These are phyloP conservation scores for Pontoporia blainvillei DNA, from an alignment of 2,113 vertebrate species.

Conservation along the genomic window DNA sequence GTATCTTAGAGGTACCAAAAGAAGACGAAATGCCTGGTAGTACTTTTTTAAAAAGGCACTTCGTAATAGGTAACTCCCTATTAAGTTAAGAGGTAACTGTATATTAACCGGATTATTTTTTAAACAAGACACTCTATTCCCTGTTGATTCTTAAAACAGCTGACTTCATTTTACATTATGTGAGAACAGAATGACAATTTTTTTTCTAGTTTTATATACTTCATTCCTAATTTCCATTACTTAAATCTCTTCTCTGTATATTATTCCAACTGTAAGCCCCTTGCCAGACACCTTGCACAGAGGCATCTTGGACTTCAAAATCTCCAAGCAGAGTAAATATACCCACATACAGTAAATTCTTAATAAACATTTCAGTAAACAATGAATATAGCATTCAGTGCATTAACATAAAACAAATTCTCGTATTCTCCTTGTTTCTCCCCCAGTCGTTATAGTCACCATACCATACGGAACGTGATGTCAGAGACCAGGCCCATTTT, in stretches of 20 bases:
- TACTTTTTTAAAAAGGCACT: not conserved
- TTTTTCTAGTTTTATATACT: not conserved
- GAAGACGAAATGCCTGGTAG: not conserved
- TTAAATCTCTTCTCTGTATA: not conserved
- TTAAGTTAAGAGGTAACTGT: not conserved
- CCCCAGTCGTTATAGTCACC: not conserved
- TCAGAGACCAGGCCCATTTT: not conserved
- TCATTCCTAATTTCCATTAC: not conserved
- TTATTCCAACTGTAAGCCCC: not conserved
- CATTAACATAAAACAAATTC: not conserved
- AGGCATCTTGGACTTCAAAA: not conserved
- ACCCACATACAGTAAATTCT: not conserved
- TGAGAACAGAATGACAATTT: not conserved
- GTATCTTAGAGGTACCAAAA: not conserved
- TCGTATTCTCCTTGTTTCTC: not conserved
- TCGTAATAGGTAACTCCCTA: not conserved
- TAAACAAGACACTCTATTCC: not conserved
- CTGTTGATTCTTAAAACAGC: not conserved
- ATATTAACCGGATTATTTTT: not conserved
- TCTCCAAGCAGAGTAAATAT: not conserved
- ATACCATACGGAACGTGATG: not conserved
- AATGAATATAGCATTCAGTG: not conserved
- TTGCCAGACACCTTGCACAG: not conserved
- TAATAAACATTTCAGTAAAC: not conserved
- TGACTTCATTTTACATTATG: not conserved